phyloP scores from a whole-genome alignment of 2,888 invertebrate species.

The Branchellion lobata region DNA sequence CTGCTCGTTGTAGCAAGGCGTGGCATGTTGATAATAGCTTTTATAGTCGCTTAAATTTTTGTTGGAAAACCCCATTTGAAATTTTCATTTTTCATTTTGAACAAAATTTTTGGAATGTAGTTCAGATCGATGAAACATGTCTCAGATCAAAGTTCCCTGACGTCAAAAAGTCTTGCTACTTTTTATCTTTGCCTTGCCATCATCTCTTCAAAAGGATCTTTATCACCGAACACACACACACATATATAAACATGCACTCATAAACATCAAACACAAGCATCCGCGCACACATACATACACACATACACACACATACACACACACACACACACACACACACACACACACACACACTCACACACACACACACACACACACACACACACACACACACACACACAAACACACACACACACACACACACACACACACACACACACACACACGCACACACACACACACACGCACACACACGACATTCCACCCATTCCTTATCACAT shows the following conservation, averaged over 20 bases:
- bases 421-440: slow-evolving; percentile 18
- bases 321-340: slow-evolving; percentile 14
- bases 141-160: too few species aligned
- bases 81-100: too few species aligned
- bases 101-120: too few species aligned
- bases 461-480: background rate
- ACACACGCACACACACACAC: slow-evolving; percentile 4
- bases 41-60: too few species aligned
- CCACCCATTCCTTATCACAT: too few species aligned
- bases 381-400: slow-evolving; percentile 12
- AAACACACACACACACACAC: slow-evolving; percentile 8
- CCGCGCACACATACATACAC: slow-evolving; percentile 1
- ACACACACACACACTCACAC: slow-evolving; percentile 11
- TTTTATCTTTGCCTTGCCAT: too few species aligned
- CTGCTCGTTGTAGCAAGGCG: too few species aligned
- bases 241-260: slow-evolving; percentile 11
- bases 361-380: slow-evolving; percentile 25
- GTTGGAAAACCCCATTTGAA: too few species aligned
- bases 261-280: slow-evolving; percentile 1
- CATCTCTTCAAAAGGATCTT: too few species aligned
- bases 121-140: too few species aligned
- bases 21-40: too few species aligned
- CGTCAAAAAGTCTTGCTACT: too few species aligned
- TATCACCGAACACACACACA: slow-evolving; percentile 23
- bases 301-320: slow-evolving; percentile 1